Percentiles rank a stretch among this genome's conserved stretches.
Conservation (phyloP, 1,140 invertebrate species). For the Drosophila prosaltans region DNA sequence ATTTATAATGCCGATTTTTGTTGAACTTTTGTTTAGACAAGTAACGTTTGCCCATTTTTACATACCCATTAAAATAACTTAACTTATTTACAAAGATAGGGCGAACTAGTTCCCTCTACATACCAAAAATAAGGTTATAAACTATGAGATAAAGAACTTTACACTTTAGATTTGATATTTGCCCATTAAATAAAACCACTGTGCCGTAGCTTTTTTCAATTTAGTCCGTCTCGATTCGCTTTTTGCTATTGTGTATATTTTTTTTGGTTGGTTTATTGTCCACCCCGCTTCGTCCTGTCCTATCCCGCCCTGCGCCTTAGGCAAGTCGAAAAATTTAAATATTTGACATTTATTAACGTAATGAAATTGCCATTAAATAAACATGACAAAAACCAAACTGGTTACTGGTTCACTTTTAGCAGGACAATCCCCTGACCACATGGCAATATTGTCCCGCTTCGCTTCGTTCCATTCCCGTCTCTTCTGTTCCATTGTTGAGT, state of each 20-base stretch:
- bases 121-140: neutral
- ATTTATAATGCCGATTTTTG: no score
- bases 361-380: slow-evolving; percentile 77
- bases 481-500: slow-evolving; percentile 2
- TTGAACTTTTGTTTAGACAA: no score
- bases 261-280: slow-evolving; percentile 22
- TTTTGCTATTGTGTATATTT: neutral
- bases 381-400: slow-evolving; percentile 67
- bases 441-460: neutral
- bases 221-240: neutral
- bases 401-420: slow-evolving; percentile 50
- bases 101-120: neutral
- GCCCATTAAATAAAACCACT: neutral
- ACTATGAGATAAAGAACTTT: slow-evolving; percentile 1
- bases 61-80: no score
- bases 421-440: slow-evolving; percentile 20
- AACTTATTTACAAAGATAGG: neutral
- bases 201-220: neutral
- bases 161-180: neutral
- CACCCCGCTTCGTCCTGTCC: neutral
- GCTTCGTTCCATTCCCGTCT: neutral
- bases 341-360: slow-evolving; percentile 79
- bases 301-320: slow-evolving; percentile 21
- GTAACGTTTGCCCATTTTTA: no score
- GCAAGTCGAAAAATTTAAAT: slow-evolving; percentile 72